Percentiles rank a stretch among this genome's conserved stretches.
Conservation (phyloP, 2,113 vertebrate species). For the Syngnathus scovelli region DNA sequence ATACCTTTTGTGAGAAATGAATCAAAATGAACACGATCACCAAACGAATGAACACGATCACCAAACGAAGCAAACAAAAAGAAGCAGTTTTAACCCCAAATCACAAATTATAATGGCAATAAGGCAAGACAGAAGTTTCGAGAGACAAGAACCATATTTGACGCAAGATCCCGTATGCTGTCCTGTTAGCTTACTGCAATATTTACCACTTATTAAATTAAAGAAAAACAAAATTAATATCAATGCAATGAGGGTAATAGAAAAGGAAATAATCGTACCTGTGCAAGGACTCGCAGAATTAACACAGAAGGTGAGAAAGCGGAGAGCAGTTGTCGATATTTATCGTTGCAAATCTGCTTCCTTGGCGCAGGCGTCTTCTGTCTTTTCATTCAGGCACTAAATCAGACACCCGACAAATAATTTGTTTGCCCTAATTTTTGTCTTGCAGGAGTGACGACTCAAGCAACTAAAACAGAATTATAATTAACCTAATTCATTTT, state of each 20-base stretch:
- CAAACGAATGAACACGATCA: too few relatives aligned
- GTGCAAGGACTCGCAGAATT: neutral
- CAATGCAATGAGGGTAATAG: too few relatives aligned
- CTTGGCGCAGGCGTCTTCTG: constrained; percentile 21
- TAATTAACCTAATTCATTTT: too few relatives aligned
- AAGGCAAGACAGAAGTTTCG: constrained; percentile 40
- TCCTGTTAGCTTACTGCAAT: constrained; percentile 14
- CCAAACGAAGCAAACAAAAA: too few relatives aligned
- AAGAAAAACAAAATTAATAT: neutral
- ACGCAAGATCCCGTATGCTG: neutral
- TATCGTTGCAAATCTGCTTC: constrained; percentile 6
- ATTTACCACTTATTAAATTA: neutral
- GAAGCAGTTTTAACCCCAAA: neutral
- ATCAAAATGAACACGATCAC: too few relatives aligned
- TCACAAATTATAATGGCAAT: neutral
- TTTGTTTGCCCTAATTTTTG: neutral
- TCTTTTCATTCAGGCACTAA: constrained; percentile 59
- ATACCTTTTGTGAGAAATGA: neutral
- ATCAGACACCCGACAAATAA: constrained; percentile 31
- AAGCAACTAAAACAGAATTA: too few relatives aligned
- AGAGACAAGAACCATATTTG: constrained; percentile 7
- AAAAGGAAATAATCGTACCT: constrained; percentile 18
- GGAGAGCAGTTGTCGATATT: neutral
- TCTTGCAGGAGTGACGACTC: neutral
- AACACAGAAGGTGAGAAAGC: neutral